phyloP scores from a whole-genome alignment of 2,113 vertebrate species.

The Indicator maculatus region DNA sequence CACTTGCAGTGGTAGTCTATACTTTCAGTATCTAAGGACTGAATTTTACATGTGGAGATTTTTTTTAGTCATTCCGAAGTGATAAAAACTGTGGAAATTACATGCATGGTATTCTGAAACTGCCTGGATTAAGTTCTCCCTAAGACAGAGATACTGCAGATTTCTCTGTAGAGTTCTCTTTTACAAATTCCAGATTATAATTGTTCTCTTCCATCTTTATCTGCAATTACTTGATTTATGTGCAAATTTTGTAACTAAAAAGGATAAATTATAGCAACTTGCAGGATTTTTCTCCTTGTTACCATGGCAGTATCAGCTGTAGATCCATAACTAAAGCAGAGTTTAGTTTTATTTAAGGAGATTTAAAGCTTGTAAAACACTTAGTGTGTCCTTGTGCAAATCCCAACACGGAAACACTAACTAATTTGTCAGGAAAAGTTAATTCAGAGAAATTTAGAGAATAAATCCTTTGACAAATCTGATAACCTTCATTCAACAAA shows the following conservation, averaged over 20 bases:
- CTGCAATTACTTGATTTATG: not conserved
- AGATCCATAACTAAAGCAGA: not conserved
- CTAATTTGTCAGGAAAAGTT: not conserved
- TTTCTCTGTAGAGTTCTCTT: not conserved
- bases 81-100: not conserved
- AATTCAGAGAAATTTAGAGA: constrained; percentile 23
- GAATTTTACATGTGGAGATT: not conserved
- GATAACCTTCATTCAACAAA: not conserved
- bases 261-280: not conserved
- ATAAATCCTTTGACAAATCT: not conserved
- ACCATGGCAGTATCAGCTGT: not conserved
- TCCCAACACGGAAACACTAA: not conserved
- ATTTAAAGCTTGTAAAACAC: not conserved
- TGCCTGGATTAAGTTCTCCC: not conserved
- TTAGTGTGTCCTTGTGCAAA: not conserved
- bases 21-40: not conserved
- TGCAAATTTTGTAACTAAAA: constrained; percentile 2
- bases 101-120: not conserved
- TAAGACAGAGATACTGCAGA: not conserved
- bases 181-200: not conserved
- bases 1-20: not conserved
- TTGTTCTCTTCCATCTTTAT: not conserved
- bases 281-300: not conserved
- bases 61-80: not conserved
- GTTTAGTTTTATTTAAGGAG: not conserved